Percentiles rank a stretch among this genome's conserved stretches.
Conservation (phyloP, 2,888 invertebrate genomes). For the Cryptops parisi region DNA sequence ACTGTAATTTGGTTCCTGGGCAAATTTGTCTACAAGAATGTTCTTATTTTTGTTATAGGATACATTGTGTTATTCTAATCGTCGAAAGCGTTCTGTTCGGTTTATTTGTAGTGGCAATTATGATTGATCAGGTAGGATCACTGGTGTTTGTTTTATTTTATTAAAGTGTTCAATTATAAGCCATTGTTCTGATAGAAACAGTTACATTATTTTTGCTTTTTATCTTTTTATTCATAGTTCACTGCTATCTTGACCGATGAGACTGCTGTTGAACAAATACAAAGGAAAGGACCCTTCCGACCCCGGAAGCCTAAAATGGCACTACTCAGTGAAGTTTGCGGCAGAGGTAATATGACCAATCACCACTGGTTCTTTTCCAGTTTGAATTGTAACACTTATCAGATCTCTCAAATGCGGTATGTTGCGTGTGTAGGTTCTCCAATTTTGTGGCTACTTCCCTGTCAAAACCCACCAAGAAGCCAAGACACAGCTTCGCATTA, state of each 20-base stretch:
- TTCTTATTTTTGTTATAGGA: conserved; percentile 35
- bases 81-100: conserved; percentile 73
- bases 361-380: no score
- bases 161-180: no score
- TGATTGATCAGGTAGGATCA: conserved; percentile 49
- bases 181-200: no score
- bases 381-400: no score
- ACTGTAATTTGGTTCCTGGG: no score
- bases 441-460: conserved; percentile 54
- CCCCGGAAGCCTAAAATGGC: conserved; percentile 42
- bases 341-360: no score
- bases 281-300: conserved; percentile 41
- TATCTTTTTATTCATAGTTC: conserved; percentile 40
- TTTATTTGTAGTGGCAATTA: conserved; percentile 70
- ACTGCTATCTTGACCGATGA: conserved; percentile 71
- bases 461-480: conserved; percentile 39
- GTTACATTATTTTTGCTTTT: neutral
- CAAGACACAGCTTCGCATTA: conserved; percentile 33
- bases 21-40: no score
- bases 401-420: no score
- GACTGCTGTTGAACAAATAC: conserved; percentile 62
- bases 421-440: conserved; percentile 40
- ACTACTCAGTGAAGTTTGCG: conserved; percentile 61
- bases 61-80: conserved; percentile 66
- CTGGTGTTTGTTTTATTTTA: no score